Conservation (phyloP, 2,113 vertebrate genomes). For the Ptychochromis oligacanthus region DNA sequence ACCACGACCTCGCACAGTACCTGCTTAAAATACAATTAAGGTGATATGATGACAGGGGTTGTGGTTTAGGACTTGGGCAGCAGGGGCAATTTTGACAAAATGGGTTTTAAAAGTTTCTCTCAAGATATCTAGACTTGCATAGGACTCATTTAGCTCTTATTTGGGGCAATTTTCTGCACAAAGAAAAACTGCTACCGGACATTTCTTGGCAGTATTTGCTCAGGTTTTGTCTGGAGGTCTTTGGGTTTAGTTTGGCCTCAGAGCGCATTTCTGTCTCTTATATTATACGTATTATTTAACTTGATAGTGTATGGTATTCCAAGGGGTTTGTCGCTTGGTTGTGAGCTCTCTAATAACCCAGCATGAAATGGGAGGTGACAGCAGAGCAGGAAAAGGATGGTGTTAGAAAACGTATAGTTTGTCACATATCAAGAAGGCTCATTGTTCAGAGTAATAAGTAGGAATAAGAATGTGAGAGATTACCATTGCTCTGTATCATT, state of each 20-base stretch:
- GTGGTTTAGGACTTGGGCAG: constrained; percentile 34
- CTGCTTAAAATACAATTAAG: constrained; percentile 91
- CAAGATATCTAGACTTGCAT: background rate
- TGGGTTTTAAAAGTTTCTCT: constrained; percentile 2
- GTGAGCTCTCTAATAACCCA: constrained; percentile 41
- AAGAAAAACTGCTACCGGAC: background rate
- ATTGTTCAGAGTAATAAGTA: constrained; percentile 72
- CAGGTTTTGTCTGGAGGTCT: background rate
- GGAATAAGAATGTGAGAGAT: constrained; percentile 75
- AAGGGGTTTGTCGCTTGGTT: background rate
- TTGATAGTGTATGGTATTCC: constrained; percentile 10
- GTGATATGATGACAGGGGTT: constrained; percentile 67
- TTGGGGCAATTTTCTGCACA: background rate
- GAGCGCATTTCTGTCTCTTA: constrained; percentile 6
- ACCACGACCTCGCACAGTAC: constrained; percentile 97
- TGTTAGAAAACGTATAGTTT: constrained; percentile 75
- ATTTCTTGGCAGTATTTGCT: background rate
- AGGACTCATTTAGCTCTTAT: background rate
- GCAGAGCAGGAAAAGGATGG: constrained; percentile 69
- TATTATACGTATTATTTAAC: background rate
- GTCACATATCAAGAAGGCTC: constrained; percentile 68
- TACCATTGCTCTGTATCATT: constrained; percentile 83
- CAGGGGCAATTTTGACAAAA: background rate
- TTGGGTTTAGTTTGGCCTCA: constrained; percentile 12
- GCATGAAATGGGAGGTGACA: constrained; percentile 68